Conservation (phyloP, 2,888 invertebrate species). For the Cosmia trapezina region DNA sequence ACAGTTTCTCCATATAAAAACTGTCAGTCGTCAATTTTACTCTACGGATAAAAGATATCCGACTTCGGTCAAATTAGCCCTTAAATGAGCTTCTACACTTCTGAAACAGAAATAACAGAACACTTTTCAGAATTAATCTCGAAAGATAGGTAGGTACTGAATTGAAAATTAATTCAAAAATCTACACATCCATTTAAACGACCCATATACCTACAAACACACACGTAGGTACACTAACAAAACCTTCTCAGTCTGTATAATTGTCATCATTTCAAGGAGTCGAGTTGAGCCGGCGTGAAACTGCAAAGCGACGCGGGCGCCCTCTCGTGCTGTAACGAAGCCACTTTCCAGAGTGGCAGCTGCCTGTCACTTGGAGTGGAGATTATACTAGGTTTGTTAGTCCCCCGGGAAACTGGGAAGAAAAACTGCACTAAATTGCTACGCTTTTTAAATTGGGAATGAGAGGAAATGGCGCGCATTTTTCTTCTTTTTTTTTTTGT, state of each 20-base stretch:
- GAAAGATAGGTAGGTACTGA: too few species aligned
- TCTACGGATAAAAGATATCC: too few species aligned
- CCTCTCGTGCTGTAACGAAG: slow-evolving; percentile 80
- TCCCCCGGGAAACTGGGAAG: slow-evolving; percentile 42
- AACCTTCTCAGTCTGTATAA: slow-evolving; percentile 67
- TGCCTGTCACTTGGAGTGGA: slow-evolving; percentile 76
- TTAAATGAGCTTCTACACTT: neutral
- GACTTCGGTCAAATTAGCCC: too few species aligned
- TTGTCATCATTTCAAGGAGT: slow-evolving; percentile 68
- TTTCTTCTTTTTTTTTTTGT: neutral
- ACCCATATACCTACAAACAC: slow-evolving; percentile 24
- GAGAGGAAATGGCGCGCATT: slow-evolving; percentile 2
- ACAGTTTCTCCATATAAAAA: too few species aligned
- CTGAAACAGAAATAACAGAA: neutral
- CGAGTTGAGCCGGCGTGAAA: slow-evolving; percentile 60
- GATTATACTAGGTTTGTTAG: slow-evolving; percentile 67
- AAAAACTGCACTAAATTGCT: slow-evolving; percentile 44
- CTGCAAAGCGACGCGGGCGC: slow-evolving; percentile 63
- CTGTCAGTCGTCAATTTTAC: too few species aligned
- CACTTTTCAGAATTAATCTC: too few species aligned
- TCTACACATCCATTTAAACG: neutral
- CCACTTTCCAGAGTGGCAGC: slow-evolving; percentile 81
- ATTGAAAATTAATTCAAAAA: neutral
- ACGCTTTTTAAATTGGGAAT: slow-evolving; percentile 52
- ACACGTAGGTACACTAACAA: slow-evolving; percentile 24